A percentile compares a stretch with the other conserved stretches of the same genome.
These are phyloP conservation scores for Coregonus sp. DNA, from an alignment of 2,797 vertebrate genomes.

Conservation along the genomic window DNA sequence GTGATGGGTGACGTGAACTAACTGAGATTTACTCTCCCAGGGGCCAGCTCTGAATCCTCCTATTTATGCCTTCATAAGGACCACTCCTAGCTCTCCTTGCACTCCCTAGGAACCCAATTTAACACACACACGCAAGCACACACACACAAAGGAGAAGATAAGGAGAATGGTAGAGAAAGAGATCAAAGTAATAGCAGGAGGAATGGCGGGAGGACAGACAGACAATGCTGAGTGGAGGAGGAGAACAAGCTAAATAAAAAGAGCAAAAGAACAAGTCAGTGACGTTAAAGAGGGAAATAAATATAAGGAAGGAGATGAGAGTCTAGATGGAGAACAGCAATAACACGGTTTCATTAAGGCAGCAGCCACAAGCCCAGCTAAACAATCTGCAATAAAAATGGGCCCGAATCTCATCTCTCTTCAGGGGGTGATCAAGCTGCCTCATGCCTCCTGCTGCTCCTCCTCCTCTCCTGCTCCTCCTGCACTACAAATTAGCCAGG, in stretches of 20 bases:
- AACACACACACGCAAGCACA: not conserved
- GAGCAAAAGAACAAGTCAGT: not conserved
- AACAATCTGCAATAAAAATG: slow-evolving; percentile 43
- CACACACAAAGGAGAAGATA: not conserved
- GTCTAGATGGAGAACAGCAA: slow-evolving; percentile 19
- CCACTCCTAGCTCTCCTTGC: not conserved
- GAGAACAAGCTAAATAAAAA: not conserved
- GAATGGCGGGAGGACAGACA: not conserved
- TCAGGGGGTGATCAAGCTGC: slow-evolving; percentile 10
- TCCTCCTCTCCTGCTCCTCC: not conserved
- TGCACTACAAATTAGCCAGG: slow-evolving; percentile 8
- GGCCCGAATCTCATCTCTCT: not conserved
- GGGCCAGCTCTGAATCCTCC: not conserved
- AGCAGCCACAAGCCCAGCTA: slow-evolving; percentile 27
- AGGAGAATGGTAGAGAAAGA: not conserved
- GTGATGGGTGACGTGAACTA: not conserved
- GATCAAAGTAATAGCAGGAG: not conserved
- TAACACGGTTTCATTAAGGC: slow-evolving; percentile 39
- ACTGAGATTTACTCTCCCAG: not conserved
- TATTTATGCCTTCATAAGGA: slow-evolving; percentile 18
- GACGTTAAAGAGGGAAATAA: not conserved
- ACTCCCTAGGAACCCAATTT: slow-evolving; percentile 2
- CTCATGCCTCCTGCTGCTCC: not conserved
- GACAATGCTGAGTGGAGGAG: not conserved
- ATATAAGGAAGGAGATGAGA: slow-evolving; percentile 5